Evolutionary conservation across 2,888 invertebrate species (phyloP).

Genomic region (Ochropleura leucogaster): DNA sequence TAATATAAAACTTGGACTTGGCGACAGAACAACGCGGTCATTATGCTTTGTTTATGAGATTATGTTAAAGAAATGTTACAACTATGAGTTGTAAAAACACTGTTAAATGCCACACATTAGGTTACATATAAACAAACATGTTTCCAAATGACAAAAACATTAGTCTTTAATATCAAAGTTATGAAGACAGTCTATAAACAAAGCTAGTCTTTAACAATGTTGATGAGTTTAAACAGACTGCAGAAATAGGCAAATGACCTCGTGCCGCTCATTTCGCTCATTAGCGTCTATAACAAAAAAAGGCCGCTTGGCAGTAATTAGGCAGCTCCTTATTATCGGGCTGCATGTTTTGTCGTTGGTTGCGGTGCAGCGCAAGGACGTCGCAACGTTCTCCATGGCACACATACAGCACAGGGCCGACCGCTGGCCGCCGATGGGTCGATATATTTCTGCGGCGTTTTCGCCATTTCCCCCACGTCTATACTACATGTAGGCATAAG

Average conservation of each 20-base stretch:
- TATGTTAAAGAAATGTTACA: slow-evolving; percentile 34
- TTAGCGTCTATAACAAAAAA: slow-evolving; percentile 43
- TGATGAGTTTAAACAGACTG: slow-evolving; percentile 49
- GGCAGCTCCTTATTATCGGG: slow-evolving; percentile 45
- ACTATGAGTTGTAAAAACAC: slow-evolving; percentile 25
- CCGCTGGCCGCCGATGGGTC: slow-evolving; percentile 82
- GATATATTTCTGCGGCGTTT: slow-evolving; percentile 88
- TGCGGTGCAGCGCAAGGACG: slow-evolving; percentile 78
- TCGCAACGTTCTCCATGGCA: slow-evolving; percentile 80
- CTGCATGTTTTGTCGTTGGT: slow-evolving; percentile 68
- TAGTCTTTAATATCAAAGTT: slow-evolving; percentile 32
- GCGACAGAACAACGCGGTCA: slow-evolving; percentile 16
- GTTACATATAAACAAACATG: slow-evolving; percentile 34
- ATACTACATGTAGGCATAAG: slow-evolving; percentile 54
- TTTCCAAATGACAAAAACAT: slow-evolving; percentile 28
- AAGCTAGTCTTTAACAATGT: slow-evolving; percentile 36
- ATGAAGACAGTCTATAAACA: slow-evolving; percentile 49
- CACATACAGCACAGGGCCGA: slow-evolving; percentile 74
- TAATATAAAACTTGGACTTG: slow-evolving; percentile 9
- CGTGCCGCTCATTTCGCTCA: slow-evolving; percentile 58
- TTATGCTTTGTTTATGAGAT: slow-evolving; percentile 17
- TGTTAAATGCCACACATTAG: slow-evolving; percentile 31
- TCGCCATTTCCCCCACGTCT: slow-evolving; percentile 76
- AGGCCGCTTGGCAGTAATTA: slow-evolving; percentile 48
- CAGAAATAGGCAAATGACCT: slow-evolving; percentile 62